Conservation (phyloP, 2,113 vertebrate species). For the Hepsetus odoe region DNA sequence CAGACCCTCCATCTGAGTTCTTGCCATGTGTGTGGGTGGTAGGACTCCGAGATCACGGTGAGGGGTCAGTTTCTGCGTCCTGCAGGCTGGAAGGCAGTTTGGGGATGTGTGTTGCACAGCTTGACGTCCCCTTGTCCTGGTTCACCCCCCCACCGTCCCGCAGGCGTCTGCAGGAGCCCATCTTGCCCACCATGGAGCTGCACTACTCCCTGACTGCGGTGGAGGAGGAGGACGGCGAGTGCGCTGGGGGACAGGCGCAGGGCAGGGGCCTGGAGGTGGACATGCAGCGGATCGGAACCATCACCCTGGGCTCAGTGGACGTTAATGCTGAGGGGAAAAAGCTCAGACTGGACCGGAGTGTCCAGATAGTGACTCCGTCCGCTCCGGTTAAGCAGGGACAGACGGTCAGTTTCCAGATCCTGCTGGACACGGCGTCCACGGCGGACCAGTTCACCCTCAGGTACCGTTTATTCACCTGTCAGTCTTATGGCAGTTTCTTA, state of each 20-base stretch:
- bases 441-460: slow-evolving; percentile 75
- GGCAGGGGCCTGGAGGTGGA: slow-evolving; percentile 71
- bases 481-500: too few relatives aligned
- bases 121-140: slow-evolving; percentile 88
- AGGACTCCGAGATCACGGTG: slow-evolving; percentile 82
- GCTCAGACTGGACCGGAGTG: slow-evolving; percentile 82
- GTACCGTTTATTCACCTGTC: slow-evolving; percentile 15
- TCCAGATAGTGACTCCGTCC: slow-evolving; percentile 83
- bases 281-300: slow-evolving; percentile 83
- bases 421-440: slow-evolving; percentile 78
- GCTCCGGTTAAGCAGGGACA: slow-evolving; percentile 87
- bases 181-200: slow-evolving; percentile 81
- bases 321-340: slow-evolving; percentile 73
- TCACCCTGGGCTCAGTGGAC: slow-evolving; percentile 80
- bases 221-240: slow-evolving; percentile 68
- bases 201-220: slow-evolving; percentile 83
- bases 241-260: slow-evolving; percentile 67
- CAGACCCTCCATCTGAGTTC: slow-evolving; percentile 61
- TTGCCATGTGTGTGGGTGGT: slow-evolving; percentile 88
- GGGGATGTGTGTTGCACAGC: slow-evolving; percentile 88
- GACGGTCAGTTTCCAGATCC: slow-evolving; percentile 83
- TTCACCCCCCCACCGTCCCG: slow-evolving; percentile 80
- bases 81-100: slow-evolving; percentile 86
- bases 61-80: slow-evolving; percentile 80
- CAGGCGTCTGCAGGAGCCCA: slow-evolving; percentile 68